A percentile compares a stretch with the other conserved stretches of the same genome.
Conservation (phyloP, 2,797 vertebrate genomes). For the Kryptopterus vitreolus region DNA sequence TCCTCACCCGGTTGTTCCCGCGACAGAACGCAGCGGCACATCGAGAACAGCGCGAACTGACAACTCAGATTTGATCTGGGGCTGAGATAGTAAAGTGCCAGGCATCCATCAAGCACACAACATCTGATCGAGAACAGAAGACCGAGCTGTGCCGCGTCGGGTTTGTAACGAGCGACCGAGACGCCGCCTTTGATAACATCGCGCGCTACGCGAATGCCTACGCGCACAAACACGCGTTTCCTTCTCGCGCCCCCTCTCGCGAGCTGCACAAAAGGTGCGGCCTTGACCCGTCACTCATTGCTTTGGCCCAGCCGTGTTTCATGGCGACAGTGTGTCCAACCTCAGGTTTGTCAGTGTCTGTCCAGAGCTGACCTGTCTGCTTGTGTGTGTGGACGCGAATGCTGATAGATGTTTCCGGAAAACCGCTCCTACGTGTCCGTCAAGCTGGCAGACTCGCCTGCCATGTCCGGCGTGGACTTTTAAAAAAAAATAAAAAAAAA, state of each 20-base stretch:
- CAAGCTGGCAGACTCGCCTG: conserved; percentile 64
- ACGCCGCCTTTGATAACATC: conserved; percentile 11
- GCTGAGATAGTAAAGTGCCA: conserved; percentile 33
- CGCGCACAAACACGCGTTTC: conserved; percentile 16
- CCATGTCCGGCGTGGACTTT: conserved; percentile 70
- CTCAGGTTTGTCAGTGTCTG: conserved; percentile 78
- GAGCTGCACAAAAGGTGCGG: conserved; percentile 67
- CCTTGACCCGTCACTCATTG: conserved; percentile 73
- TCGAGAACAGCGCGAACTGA: conserved; percentile 41
- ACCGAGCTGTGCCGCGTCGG: conserved; percentile 32
- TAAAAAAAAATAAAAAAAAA: too few species aligned
- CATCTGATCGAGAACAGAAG: conserved; percentile 47
- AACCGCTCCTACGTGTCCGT: conserved; percentile 75
- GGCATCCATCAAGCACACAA: conserved; percentile 40
- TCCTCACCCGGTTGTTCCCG: conserved; percentile 7
- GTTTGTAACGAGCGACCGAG: conserved; percentile 16
- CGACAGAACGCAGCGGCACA: conserved; percentile 21
- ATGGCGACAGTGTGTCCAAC: conserved; percentile 75
- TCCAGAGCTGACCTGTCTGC: conserved; percentile 76
- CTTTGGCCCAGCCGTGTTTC: conserved; percentile 66
- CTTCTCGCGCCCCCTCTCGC: background rate
- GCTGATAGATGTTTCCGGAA: conserved; percentile 79
- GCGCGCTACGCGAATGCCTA: conserved; percentile 38
- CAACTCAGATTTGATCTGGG: conserved; percentile 47
- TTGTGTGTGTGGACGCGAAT: conserved; percentile 67